phyloP scores from a whole-genome alignment of 2,797 vertebrate genomes.

The Enteromius anoplus region DNA sequence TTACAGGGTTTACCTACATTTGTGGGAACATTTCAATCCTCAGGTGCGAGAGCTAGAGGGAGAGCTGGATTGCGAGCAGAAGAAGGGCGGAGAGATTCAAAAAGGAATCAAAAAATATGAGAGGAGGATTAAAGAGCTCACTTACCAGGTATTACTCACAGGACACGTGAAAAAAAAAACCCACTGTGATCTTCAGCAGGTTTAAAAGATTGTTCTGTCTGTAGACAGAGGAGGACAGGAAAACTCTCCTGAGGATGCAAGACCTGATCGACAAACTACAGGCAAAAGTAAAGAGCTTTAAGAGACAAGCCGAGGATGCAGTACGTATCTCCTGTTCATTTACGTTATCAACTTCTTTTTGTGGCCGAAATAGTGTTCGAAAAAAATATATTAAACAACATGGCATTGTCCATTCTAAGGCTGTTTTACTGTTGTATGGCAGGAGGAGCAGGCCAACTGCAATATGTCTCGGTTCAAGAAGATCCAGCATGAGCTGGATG shows the following conservation, averaged over 20 bases:
- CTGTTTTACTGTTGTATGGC: slow-evolving; percentile 32
- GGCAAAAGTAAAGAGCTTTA: slow-evolving; percentile 95
- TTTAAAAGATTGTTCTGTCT: slow-evolving; percentile 41
- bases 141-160: slow-evolving; percentile 78
- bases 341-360: neutral
- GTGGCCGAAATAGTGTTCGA: neutral
- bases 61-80: slow-evolving; percentile 82
- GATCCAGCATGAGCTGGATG: slow-evolving; percentile 89
- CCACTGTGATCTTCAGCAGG: neutral
- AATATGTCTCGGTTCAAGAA: slow-evolving; percentile 85
- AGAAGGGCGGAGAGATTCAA: slow-evolving; percentile 80
- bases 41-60: slow-evolving; percentile 85
- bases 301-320: slow-evolving; percentile 88
- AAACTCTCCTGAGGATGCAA: slow-evolving; percentile 92
- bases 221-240: slow-evolving; percentile 91
- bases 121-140: slow-evolving; percentile 82
- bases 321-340: slow-evolving; percentile 74
- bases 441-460: slow-evolving; percentile 91
- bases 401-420: neutral
- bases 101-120: slow-evolving; percentile 83
- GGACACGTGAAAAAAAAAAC: neutral
- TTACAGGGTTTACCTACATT: neutral
- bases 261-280: slow-evolving; percentile 92
- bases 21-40: neutral
- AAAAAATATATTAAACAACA: neutral